Evolutionary conservation across 35 echinoderm and acorn worm species (phyloP).

Genomic region (Heliocidaris tuberculata): DNA sequence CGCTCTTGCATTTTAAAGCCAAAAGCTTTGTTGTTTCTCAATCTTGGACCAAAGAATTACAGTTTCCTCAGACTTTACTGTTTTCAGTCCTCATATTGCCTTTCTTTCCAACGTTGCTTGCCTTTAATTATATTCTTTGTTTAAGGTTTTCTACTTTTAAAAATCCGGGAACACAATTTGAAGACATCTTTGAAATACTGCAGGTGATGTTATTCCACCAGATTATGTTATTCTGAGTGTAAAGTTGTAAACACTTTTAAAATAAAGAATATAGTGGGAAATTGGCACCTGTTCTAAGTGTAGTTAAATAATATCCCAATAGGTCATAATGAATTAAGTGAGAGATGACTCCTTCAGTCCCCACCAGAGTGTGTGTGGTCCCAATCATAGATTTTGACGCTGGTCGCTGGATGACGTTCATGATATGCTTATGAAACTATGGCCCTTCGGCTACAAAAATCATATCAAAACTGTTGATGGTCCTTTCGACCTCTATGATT

Average conservation of each 20-base stretch:
- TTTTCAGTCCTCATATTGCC: neutral
- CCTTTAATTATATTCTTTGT: neutral
- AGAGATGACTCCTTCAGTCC: neutral
- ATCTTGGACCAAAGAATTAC: neutral
- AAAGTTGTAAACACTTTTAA: neutral
- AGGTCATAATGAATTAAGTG: neutral
- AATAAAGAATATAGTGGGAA: neutral
- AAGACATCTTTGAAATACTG: no score
- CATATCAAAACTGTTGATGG: neutral
- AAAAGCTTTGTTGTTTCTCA: neutral
- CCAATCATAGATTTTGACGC: neutral
- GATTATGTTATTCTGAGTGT: neutral
- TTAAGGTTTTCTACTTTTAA: no score
- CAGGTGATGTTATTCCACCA: no score
- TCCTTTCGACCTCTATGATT: neutral
- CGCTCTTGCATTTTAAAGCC: neutral
- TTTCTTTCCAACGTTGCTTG: neutral
- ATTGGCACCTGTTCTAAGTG: neutral
- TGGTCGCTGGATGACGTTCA: neutral
- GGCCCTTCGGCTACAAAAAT: neutral
- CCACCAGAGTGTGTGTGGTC: neutral
- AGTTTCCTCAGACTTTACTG: neutral
- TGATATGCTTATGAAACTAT: constrained; percentile 10
- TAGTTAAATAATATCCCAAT: neutral
- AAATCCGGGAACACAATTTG: no score